phyloP scores from a whole-genome alignment of 2,113 vertebrate species.

The Butorides virescens region DNA sequence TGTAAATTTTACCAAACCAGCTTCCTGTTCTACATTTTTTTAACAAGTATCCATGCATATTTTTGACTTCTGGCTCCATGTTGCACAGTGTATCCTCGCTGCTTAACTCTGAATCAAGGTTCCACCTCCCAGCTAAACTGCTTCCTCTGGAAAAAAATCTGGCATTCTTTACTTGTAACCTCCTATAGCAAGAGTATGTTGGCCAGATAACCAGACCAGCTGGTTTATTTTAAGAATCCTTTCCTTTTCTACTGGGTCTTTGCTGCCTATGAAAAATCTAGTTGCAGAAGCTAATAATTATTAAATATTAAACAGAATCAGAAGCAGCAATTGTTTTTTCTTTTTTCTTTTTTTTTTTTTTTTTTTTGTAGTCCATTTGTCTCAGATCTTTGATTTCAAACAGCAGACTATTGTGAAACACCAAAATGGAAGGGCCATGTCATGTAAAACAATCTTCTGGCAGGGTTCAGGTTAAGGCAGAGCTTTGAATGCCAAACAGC shows the following conservation, averaged over 20 bases:
- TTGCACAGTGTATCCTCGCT: not conserved
- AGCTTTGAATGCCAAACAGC: not conserved
- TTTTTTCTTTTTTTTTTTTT: not conserved
- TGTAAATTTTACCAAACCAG: not conserved
- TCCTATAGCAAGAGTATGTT: not conserved
- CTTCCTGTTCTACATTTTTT: too few species aligned
- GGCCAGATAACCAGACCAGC: not conserved
- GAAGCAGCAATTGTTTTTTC: not conserved
- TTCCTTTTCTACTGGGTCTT: not conserved
- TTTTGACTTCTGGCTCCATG: not conserved
- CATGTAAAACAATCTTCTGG: not conserved
- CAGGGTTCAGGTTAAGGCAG: not conserved
- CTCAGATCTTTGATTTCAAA: not conserved
- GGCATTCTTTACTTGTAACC: not conserved
- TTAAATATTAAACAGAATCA: not conserved
- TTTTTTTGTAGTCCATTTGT: not conserved
- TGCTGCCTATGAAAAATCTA: not conserved
- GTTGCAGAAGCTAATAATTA: not conserved
- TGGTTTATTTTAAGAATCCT: not conserved
- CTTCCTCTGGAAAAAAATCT: not conserved
- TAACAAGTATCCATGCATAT: not conserved
- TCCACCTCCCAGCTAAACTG: not conserved
- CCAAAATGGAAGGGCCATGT: not conserved
- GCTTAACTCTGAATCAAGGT: not conserved
- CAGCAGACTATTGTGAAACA: not conserved